Percentiles rank a stretch among this genome's conserved stretches.
These are phyloP conservation scores for Eupithecia exiguata DNA, from an alignment of 2,888 invertebrate species.

Conservation along the genomic window DNA sequence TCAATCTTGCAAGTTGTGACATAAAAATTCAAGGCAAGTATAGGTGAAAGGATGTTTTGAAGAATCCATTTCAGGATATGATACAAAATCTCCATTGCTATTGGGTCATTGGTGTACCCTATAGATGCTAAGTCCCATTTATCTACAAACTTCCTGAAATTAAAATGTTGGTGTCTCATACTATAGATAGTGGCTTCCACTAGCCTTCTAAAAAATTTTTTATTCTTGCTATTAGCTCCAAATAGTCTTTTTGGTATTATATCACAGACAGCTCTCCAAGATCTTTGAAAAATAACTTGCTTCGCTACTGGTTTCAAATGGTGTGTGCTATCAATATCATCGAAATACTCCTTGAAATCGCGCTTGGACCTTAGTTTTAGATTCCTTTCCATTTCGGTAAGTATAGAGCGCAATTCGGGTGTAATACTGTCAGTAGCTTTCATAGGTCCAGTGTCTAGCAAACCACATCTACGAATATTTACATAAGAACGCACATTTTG, in stretches of 20 bases:
- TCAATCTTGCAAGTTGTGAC: slow-evolving; percentile 75
- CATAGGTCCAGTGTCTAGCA: slow-evolving; percentile 51
- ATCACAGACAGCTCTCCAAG: slow-evolving; percentile 58
- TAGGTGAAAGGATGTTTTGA: slow-evolving; percentile 65
- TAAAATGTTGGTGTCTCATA: slow-evolving; percentile 72
- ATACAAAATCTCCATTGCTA: slow-evolving; percentile 50
- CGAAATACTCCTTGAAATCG: slow-evolving; percentile 67
- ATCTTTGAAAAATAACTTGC: slow-evolving; percentile 56
- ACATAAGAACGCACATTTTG: slow-evolving; percentile 70
- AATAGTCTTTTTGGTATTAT: slow-evolving; percentile 66
- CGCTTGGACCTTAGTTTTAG: slow-evolving; percentile 53
- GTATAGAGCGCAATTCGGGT: slow-evolving; percentile 49
- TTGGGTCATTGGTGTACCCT: slow-evolving; percentile 55
- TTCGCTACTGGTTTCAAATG: slow-evolving; percentile 59
- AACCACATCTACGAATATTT: slow-evolving; percentile 51
- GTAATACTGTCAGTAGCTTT: slow-evolving; percentile 49
- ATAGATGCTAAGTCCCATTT: slow-evolving; percentile 66
- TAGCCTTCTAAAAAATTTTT: slow-evolving; percentile 63
- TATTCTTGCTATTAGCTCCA: slow-evolving; percentile 64
- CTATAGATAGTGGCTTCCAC: slow-evolving; percentile 61
- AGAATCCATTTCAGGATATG: slow-evolving; percentile 64
- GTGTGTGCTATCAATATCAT: slow-evolving; percentile 30
- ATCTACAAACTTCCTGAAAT: slow-evolving; percentile 51
- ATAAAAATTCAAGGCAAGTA: slow-evolving; percentile 73
- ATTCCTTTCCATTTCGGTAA: slow-evolving; percentile 59